Base-by-base conservation (phyloP, 2,888 invertebrate species). In the Stenolophus ochropezus region DNA sequence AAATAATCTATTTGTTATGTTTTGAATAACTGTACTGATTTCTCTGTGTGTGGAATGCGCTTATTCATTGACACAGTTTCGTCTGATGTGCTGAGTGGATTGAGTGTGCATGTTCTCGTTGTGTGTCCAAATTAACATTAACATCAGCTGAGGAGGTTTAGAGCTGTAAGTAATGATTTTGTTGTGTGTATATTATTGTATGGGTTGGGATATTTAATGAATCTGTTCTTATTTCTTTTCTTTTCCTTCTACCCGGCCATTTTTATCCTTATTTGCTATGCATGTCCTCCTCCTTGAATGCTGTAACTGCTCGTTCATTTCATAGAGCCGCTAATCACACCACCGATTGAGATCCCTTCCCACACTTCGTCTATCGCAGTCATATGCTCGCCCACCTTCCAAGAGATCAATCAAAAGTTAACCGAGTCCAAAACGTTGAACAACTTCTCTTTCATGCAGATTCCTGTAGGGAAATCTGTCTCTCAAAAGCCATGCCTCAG, bases 401-500 rank as follows among this genome's bases (percentile, higher is more conserved):
- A 80, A 11, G 53, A 80, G 42, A 73, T 80, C 4, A 80, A 80
- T 20, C 53, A 73, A 42, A 33, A 73, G 42, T 20, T 71, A 1
- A 20, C 11, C 3, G 73, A 80, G 16, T 80, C 80, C 6, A 71
- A 73, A 69, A 18, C 42, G 3, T 80, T 80, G 14, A 27, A 56
- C 23, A 80, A 73, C 47, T 80, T 20, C 42, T 23, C 73, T 1
- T 80, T 58, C 58, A 80, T 80, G 80, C 80, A 80, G 51, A 20
- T 80, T 8, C 80, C 80, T 27, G 2, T 77, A n/a, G 16, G 20
- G 4, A 73, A 73, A 49, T 20, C 71, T 14, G 80, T 81, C 5
- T 65, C 65, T 5, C 81, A 75, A 14, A 74, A 33, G 49, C 75
- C 81, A 1, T 75, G 81, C 49, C 61, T 81, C n/a, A 88, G 87